Evolutionary conservation across 2,797 vertebrate species (phyloP).

Genomic region (Microctenopoma stevenorrisi): DNA sequence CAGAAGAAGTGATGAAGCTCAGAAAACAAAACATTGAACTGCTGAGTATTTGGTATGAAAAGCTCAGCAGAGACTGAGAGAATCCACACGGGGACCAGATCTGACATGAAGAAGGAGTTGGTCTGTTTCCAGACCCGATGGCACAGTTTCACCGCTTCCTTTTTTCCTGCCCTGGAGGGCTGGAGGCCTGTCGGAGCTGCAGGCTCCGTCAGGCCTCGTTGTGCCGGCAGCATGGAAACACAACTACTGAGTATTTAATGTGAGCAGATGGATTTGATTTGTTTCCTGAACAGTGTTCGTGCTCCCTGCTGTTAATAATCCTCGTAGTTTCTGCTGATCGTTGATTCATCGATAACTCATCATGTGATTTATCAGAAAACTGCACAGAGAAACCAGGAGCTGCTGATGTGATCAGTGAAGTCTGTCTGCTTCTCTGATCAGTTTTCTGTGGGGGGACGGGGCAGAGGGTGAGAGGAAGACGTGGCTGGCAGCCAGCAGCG

Average conservation of each 20-base stretch:
- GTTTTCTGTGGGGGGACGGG: not conserved
- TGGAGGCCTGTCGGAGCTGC: constrained; percentile 15
- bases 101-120: no score
- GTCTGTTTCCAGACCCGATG: not conserved
- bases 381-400: not conserved
- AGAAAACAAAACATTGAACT: not conserved
- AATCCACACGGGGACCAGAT: no score
- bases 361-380: no score
- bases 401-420: not conserved
- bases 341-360: no score
- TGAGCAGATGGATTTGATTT: constrained; percentile 23
- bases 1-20: constrained; percentile 47
- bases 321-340: no score
- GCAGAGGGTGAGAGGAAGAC: not conserved
- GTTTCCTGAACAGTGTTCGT: no score
- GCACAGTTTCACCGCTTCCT: not conserved
- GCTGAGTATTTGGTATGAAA: no score
- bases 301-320: no score
- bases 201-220: constrained; percentile 33
- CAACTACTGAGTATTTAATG: constrained; percentile 34
- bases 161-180: constrained; percentile 7
- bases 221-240: constrained; percentile 66
- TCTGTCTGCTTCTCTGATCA: no score
- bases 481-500: constrained; percentile 25
- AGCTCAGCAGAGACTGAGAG: no score